phyloP scores from a whole-genome alignment of 64 coral and sea anemone genomes.

The Stylophora pistillata region DNA sequence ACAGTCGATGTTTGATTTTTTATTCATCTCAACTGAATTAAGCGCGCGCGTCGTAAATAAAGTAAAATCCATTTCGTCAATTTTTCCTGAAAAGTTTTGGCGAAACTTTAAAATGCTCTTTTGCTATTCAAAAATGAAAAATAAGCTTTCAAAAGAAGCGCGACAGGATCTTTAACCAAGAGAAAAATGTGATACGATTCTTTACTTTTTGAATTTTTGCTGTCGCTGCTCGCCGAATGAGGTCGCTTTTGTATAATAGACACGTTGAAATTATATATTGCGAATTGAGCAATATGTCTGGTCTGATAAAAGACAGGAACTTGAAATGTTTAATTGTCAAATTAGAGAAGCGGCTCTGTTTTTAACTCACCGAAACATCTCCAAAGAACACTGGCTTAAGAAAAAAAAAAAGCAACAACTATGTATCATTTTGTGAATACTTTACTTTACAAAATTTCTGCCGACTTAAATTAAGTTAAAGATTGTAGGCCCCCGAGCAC shows the following conservation, averaged over 20 bases:
- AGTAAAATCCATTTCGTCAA: slow-evolving; percentile 22
- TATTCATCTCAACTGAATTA: slow-evolving; percentile 41
- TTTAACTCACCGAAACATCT: not conserved
- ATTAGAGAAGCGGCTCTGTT: slow-evolving; percentile 34
- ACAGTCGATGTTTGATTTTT: slow-evolving; percentile 26
- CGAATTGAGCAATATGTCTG: not conserved
- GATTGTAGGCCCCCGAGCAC: not conserved
- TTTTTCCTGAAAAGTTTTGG: not conserved
- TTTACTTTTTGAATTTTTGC: slow-evolving; percentile 2
- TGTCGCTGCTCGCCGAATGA: not conserved
- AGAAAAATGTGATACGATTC: not conserved
- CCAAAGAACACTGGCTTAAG: not conserved
- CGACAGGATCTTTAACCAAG: slow-evolving; percentile 13
- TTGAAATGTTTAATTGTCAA: slow-evolving; percentile 26
- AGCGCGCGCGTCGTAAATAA: not conserved
- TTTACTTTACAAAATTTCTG: slow-evolving; percentile 22
- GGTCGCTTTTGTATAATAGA: not conserved
- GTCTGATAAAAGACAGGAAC: slow-evolving; percentile 6
- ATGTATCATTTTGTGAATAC: slow-evolving; percentile 39
- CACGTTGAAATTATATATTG: slow-evolving; percentile 39
- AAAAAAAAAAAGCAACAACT: slow-evolving; percentile 44
- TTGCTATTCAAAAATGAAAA: not conserved
- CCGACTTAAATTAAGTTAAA: slow-evolving; percentile 15
- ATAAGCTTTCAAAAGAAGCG: slow-evolving; percentile 1
- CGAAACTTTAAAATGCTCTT: not conserved